Evolutionary conservation across 2,888 invertebrate species (phyloP).

Genomic region (Willowsia nigromaculata): DNA sequence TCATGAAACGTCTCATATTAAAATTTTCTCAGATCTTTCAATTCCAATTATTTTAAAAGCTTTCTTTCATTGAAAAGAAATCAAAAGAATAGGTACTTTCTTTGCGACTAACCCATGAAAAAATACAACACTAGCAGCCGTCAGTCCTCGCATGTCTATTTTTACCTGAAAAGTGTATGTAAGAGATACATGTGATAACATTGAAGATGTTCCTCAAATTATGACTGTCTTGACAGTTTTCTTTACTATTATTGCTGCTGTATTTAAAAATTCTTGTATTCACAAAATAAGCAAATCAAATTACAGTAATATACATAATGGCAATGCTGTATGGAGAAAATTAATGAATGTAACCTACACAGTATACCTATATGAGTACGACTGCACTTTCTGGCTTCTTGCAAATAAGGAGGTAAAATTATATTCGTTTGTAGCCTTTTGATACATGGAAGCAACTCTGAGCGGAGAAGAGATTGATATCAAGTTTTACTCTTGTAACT

Average conservation of each 20-base stretch:
- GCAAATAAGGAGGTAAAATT: background rate
- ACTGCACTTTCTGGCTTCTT: background rate
- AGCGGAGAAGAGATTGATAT: background rate
- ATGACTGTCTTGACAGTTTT: background rate
- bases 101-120: too few species aligned
- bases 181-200: background rate
- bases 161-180: too few species aligned
- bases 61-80: background rate
- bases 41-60: constrained; percentile 1
- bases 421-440: background rate
- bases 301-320: background rate
- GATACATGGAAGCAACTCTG: background rate
- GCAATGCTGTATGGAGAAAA: background rate
- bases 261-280: background rate
- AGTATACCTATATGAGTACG: background rate
- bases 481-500: background rate
- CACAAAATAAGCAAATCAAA: background rate
- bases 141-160: too few species aligned
- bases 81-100: too few species aligned
- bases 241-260: background rate
- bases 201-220: background rate
- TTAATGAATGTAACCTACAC: background rate
- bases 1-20: background rate
- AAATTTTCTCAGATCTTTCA: background rate
- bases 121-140: too few species aligned